phyloP scores from a whole-genome alignment of 2,113 vertebrate species.

The Hiodon alosoides region DNA sequence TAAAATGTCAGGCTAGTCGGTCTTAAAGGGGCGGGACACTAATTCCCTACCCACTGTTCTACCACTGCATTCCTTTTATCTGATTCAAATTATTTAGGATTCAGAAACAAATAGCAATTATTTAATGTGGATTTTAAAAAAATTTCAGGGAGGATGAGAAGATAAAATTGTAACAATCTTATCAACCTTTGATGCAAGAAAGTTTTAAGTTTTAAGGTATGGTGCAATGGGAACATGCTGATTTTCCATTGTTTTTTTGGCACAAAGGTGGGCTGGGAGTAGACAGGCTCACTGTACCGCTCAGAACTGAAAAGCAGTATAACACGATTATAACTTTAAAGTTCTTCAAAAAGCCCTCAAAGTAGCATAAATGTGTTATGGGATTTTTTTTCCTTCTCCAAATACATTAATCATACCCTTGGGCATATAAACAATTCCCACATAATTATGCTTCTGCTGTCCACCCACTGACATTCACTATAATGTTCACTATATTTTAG shows the following conservation, averaged over 20 bases:
- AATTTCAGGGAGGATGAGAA: no score
- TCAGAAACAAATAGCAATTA: no score
- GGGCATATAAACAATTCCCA: not conserved
- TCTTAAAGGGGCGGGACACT: no score
- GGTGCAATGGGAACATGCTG: no score
- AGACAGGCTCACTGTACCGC: not conserved
- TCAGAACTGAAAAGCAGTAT: not conserved
- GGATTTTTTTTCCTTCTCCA: not conserved
- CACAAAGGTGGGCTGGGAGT: conserved; percentile 11
- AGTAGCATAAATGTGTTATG: conserved; percentile 12
- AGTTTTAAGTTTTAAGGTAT: no score
- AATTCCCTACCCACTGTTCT: no score
- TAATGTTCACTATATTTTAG: conserved; percentile 7
- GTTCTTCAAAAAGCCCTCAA: not conserved
- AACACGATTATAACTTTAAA: conserved; percentile 14
- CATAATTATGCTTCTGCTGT: conserved; percentile 2
- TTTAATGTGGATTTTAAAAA: no score
- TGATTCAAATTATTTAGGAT: no score
- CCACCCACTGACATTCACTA: conserved; percentile 18
- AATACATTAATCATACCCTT: conserved; percentile 12
- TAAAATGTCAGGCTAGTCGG: no score
- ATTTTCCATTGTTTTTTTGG: not conserved
- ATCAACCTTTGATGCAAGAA: no score
- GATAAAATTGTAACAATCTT: no score
- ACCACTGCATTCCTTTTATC: no score